These are phyloP conservation scores for Icerya purchasi DNA, from an alignment of 2,888 invertebrate species.

Conservation along the genomic window DNA sequence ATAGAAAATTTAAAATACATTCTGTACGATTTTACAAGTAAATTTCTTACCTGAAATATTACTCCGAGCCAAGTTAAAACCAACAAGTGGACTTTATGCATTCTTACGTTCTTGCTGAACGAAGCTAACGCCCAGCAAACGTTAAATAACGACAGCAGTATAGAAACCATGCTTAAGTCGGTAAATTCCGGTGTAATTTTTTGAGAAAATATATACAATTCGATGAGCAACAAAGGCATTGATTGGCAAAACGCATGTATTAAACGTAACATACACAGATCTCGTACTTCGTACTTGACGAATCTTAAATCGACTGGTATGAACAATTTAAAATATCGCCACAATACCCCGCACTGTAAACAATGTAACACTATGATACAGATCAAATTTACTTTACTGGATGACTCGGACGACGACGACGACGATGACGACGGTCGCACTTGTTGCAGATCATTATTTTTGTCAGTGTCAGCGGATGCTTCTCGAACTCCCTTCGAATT, in stretches of 20 bases:
- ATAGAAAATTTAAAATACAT: slow-evolving; percentile 1
- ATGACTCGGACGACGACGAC: no score
- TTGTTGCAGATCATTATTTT: slow-evolving; percentile 2
- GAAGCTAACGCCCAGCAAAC: slow-evolving; percentile 80
- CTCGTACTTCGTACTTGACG: slow-evolving; percentile 59
- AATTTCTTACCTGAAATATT: slow-evolving; percentile 40
- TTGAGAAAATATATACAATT: slow-evolving; percentile 43
- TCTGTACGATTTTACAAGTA: neutral
- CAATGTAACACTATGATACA: slow-evolving; percentile 32
- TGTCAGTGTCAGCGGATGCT: slow-evolving; percentile 1
- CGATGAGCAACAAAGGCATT: slow-evolving; percentile 65
- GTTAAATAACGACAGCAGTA: slow-evolving; percentile 57
- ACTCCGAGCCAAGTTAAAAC: slow-evolving; percentile 67
- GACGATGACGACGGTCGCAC: slow-evolving; percentile 3
- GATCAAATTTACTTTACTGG: slow-evolving; percentile 16
- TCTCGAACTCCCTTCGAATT: slow-evolving; percentile 22
- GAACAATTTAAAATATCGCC: slow-evolving; percentile 58
- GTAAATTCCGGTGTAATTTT: slow-evolving; percentile 33
- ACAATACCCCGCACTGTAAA: slow-evolving; percentile 47
- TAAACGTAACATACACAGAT: slow-evolving; percentile 49
- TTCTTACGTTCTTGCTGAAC: slow-evolving; percentile 66
- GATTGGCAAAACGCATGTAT: slow-evolving; percentile 76
- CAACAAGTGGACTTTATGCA: slow-evolving; percentile 59
- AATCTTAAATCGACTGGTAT: slow-evolving; percentile 59
- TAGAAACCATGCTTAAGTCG: slow-evolving; percentile 59